Evolutionary conservation across 2,888 invertebrate species (phyloP).

Genomic region (Syrista parreyssii): DNA sequence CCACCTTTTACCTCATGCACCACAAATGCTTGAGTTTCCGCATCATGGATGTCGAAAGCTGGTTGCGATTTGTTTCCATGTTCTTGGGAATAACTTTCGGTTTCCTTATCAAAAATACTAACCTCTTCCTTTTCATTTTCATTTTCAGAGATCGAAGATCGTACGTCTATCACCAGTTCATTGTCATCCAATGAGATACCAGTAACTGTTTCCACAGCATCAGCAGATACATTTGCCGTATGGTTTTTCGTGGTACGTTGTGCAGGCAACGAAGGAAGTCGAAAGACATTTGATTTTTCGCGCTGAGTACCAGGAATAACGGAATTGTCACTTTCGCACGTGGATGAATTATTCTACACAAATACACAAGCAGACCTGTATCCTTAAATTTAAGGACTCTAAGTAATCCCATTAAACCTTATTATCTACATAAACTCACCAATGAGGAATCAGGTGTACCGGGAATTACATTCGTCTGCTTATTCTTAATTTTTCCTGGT

Average conservation of each 20-base stretch:
- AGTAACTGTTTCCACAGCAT: neutral
- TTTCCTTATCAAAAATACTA: constrained; percentile 21
- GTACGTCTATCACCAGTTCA: neutral
- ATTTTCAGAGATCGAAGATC: neutral
- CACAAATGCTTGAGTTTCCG: neutral
- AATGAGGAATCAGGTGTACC: constrained; percentile 43
- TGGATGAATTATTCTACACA: constrained; percentile 24
- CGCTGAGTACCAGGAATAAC: constrained; percentile 24
- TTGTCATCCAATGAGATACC: neutral
- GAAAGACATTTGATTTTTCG: constrained; percentile 9
- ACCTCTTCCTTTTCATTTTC: constrained; percentile 1
- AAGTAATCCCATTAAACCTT: neutral
- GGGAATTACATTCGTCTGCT: constrained; percentile 28
- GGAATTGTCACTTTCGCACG: constrained; percentile 22
- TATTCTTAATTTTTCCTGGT: constrained; percentile 7
- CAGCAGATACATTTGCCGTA: neutral
- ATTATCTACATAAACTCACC: constrained; percentile 28
- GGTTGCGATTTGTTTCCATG: neutral
- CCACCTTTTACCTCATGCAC: too few species aligned
- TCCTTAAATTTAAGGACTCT: neutral
- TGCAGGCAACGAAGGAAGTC: neutral
- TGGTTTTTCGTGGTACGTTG: neutral
- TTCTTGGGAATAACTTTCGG: constrained; percentile 3
- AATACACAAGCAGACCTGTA: neutral
- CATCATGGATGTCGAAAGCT: constrained; percentile 10